Evolutionary conservation across 35 echinoderm and acorn worm genomes (phyloP), one percentile per base, ranked within the genome.

Genomic region (Ophiothrix spiculata): DNA sequence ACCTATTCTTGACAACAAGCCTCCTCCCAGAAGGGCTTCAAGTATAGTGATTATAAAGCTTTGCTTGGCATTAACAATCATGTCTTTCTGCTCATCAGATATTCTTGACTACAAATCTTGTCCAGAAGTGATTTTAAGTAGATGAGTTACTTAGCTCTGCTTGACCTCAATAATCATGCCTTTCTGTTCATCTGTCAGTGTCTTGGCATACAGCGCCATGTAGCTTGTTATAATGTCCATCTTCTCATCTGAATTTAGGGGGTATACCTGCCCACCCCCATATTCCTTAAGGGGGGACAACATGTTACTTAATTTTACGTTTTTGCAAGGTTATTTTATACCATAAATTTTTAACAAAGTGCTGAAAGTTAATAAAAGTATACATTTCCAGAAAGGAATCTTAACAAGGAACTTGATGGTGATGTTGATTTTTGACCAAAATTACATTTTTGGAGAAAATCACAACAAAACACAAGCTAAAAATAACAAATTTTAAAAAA

Each of bases 121-220:
- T 97, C 94, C 33, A 97, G 73, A 0, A 97, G 74, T 41, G 90
- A 77, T 64, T 91, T 92, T 19, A 97, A 79, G 69, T 97, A 92
- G 17, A 92, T 12, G 73, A 32, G 94, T 90, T 37, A 92, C 93
- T 31, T 74, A 78, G 75, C 86, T 97, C 40, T 97, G 94, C 40
- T 85, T 64, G 32, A 90, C 90, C 0, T 87, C 39, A 35, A 90
- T 77, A 39, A 97, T 97, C 28, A 92, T 37, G 1, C 64, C 39
- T 74, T 63, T 81, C 36, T 97, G 94, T 73, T 92, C 94, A 1
- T 85, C 77, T 6, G 77, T 92, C 1, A 97, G 87, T 6, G 94
- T 90, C 87, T 97, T 97, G 40, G 83, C 87, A 38, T 92, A 97
- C 0, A 97, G 87, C 33, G 85, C 35, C 90, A 97, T 87, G 81